phyloP scores from a whole-genome alignment of 2,797 vertebrate genomes.

The Phalloptychus januarius region DNA sequence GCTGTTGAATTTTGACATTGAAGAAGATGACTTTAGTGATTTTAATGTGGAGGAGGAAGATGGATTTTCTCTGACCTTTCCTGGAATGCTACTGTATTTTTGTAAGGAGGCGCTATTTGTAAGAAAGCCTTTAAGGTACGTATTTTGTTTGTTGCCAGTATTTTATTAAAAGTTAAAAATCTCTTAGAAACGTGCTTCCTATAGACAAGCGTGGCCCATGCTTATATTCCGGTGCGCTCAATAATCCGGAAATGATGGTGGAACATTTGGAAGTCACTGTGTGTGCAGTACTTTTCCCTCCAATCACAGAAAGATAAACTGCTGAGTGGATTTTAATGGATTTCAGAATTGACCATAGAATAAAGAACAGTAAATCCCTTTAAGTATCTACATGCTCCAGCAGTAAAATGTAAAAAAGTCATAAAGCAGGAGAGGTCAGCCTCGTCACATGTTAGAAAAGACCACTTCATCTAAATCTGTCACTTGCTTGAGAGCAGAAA shows the following conservation, averaged over 20 bases:
- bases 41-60: neutral
- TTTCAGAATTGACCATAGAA: conserved; percentile 40
- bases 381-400: conserved; percentile 33
- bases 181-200: neutral
- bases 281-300: neutral
- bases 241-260: neutral
- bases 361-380: conserved; percentile 53
- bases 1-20: neutral
- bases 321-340: conserved; percentile 36
- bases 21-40: neutral
- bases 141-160: neutral
- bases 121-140: neutral
- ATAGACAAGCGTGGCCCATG: neutral
- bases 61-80: neutral
- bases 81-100: neutral
- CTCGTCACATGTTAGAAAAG: conserved; percentile 17
- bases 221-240: neutral
- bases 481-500: conserved; percentile 12
- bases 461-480: conserved; percentile 15
- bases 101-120: neutral
- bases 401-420: conserved; percentile 44
- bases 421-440: conserved; percentile 31
- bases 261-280: neutral
- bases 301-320: conserved; percentile 1
- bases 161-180: neutral